Evolutionary conservation across 2,797 vertebrate genomes (phyloP), one percentile per base, ranked within the genome.

Genomic region (Acropternis orthonyx): DNA sequence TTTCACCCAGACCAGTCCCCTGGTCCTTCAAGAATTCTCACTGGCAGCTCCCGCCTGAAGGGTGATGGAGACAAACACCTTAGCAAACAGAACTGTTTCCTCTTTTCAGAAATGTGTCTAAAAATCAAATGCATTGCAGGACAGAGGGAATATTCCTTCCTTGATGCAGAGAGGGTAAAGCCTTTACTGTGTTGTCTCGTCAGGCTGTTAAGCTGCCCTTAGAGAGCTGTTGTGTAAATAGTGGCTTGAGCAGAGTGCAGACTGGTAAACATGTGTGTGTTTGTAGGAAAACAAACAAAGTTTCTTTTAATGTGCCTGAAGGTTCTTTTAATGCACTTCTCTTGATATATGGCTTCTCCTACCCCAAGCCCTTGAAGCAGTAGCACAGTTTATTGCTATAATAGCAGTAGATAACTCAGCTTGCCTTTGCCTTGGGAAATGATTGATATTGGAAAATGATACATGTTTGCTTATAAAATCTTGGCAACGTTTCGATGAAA

Each of bases 201-300:
- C 34, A 61, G 69, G 28, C 69, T 84, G 51, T 84, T 93, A 90
- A 78, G 30, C 39, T 93, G 73, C 55, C 84, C 12, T 86, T 88
- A 52, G 6, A 66, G 71, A 72, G 26, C 21, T 84, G 68, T 51
- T 88, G 32, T 66, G 58, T 92, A 94, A 93, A 78, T 69, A 92
- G 48, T 44, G 76, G 58, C 76, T 89, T 78, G 51, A 91, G 73
- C 58, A 88, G 85, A 92, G 55, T 58, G 46, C 62, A 88, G 77
- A 41, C 73, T 36, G 62, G 62, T 84, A 86, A 93, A 86, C 37
- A n/a, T 83, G 58, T 89, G 92, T 87, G 49, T 91, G 46, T 84
- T 97, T 92, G 69, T 76, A 80, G 73, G 73, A 85, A 81, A 85
- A 92, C 61, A 94, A 91, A 81, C 84, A 88, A 95, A 73, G 43